phyloP scores from a whole-genome alignment of 1,140 invertebrate species.

The Proctacanthus coquilletti region DNA sequence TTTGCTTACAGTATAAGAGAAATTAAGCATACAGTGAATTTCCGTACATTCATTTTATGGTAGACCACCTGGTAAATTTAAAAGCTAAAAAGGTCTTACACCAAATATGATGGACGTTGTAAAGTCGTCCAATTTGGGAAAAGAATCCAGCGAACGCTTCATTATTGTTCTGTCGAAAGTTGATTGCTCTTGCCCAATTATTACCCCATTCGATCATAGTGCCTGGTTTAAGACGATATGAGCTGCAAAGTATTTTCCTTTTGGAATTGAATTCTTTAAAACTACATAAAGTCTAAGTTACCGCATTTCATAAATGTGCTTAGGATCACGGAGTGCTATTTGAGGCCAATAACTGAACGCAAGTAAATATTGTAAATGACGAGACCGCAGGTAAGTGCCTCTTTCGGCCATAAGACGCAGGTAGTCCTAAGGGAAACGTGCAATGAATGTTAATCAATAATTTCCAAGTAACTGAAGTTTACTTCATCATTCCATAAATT shows the following conservation, averaged over 20 bases:
- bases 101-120: conserved; percentile 97
- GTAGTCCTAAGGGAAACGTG: conserved; percentile 49
- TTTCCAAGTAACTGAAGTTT: conserved; percentile 11
- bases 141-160: conserved; percentile 94
- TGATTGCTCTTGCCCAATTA: conserved; percentile 93
- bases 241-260: conserved; percentile 10
- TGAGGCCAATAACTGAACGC: conserved; percentile 82
- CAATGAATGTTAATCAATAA: conserved; percentile 1
- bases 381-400: conserved; percentile 66
- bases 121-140: conserved; percentile 88
- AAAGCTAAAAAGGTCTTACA: conserved; percentile 45
- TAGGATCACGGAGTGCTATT: conserved; percentile 51
- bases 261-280: background rate
- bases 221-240: conserved; percentile 72
- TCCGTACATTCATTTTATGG: too few species aligned
- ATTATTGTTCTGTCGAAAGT: conserved; percentile 75
- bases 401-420: conserved; percentile 61
- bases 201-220: conserved; percentile 99
- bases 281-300: conserved; percentile 45
- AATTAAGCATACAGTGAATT: background rate
- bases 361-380: conserved; percentile 83
- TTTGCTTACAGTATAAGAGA: too few species aligned
- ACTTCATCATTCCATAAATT: conserved; percentile 58
- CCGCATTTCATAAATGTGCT: conserved; percentile 87
- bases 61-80: background rate